A percentile compares a stretch with the other conserved stretches of the same genome.
phyloP scores from a whole-genome alignment of 2,888 invertebrate species.

The Nesidiocoris tenuis region DNA sequence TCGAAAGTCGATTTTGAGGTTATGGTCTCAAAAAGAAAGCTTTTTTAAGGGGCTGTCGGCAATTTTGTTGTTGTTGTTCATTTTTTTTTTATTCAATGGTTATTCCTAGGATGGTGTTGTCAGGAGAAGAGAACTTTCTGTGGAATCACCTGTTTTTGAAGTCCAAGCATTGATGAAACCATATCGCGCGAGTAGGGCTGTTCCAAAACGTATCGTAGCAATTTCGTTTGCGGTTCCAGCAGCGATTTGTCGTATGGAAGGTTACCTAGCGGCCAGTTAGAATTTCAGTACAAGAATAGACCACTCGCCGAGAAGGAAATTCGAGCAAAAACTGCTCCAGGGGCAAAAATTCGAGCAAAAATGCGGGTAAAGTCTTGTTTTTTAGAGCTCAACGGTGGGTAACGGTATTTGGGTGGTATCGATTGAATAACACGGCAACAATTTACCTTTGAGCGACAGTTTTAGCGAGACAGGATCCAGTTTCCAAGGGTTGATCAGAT shows the following conservation, averaged over 20 bases:
- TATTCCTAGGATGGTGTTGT: not conserved
- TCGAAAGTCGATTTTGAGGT: not conserved
- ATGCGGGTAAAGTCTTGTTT: no score
- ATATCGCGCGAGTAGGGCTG: constrained; percentile 95
- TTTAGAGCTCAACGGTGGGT: no score
- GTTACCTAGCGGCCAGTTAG: constrained; percentile 29
- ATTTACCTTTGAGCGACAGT: constrained; percentile 64
- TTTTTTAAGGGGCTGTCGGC: constrained; percentile 8
- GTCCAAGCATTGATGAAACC: constrained; percentile 90
- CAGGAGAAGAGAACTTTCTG: constrained; percentile 22
- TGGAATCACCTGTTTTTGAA: constrained; percentile 77
- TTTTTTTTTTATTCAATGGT: no score
- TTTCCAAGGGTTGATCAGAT: constrained; percentile 89
- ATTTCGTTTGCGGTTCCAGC: constrained; percentile 81
- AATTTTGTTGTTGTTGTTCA: no score
- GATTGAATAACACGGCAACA: no score
- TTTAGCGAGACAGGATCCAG: constrained; percentile 80
- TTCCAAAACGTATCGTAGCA: constrained; percentile 85
- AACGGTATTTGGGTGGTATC: no score
- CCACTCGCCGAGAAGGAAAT: no score
- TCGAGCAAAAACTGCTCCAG: no score
- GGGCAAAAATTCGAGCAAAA: no score
- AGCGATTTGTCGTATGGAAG: constrained; percentile 87
- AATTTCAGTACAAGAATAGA: no score
- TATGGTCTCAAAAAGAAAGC: no score